Evolutionary conservation across 1,140 invertebrate genomes (phyloP), one percentile per base, ranked within the genome.

Genomic region (Tetramorium parvispinum): DNA sequence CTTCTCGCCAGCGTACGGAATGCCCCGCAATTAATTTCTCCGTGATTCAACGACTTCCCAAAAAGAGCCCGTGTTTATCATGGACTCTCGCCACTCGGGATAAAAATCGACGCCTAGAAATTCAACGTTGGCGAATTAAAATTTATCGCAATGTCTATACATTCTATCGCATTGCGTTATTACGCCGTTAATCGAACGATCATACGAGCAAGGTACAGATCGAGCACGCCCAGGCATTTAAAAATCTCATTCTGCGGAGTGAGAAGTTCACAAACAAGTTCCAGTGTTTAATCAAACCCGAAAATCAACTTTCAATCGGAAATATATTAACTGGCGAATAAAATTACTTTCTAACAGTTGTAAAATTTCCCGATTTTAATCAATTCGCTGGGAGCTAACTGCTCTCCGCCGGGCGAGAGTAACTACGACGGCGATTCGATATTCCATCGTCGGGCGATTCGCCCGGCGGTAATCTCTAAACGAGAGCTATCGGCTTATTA

Each of bases 401-500:
- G 51, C 40, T 46, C n/a, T 51, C 79, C 32, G 32, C 5, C 18
- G 32, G 7, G 24, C 18, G 65, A 32, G 77, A 71, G 40, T 59
- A 55, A 73, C n/a, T 83, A 32, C 16, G 57, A 82, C 43, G 57
- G 32, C 21, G 49, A 71, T 82, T 37, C 21, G 78, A 71, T 55
- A 71, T 71, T 73, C 46, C 37, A 59, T 21, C 79, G 40, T 37
- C 40, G n/a, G 37, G 11, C 51, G 21, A 71, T 55, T 71, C 65
- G 24, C 13, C 40, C 37, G 37, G 71, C 40, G n/a, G 8, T 83
- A 73, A 59, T 59, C 55, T 13, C 43, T 37, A 75, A 59, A 46
- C 68, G 68, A 73, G 53, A 83, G 53, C 49, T 55, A 70, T 70
- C 40, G 53, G 79, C 40, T 75, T 73, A 75, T 83, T 73, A 83